Evolutionary conservation across 2,113 vertebrate genomes (phyloP), one percentile per base, ranked within the genome.

Genomic region (Tetraodon nigroviridis): DNA sequence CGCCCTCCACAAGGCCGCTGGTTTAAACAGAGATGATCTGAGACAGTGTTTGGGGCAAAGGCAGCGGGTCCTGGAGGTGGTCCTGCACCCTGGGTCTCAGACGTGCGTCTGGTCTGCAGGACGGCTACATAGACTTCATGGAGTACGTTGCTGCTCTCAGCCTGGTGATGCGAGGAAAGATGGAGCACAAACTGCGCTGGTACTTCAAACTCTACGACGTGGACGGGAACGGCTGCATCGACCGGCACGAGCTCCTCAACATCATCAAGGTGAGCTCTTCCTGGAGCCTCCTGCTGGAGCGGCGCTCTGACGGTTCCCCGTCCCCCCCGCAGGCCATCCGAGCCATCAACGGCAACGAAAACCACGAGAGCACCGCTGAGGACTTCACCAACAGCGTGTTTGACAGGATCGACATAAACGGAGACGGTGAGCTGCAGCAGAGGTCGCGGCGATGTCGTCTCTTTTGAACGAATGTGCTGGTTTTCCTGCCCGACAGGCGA

Each of bases 121-220:
- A 95, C 44, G 94, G 94, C 11, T 93, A 94, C 64, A 94, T 95
- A 15, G 94, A 95, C 85, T 96, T 95, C 85, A 92, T 95, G 90
- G 94, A 95, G 76, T 96, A 96, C 0, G 93, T 96, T 66, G 94
- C 94, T 0, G 94, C 93, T 3, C 91, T 96, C 59, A 95, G 94
- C 73, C 90, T 95, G 0, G 93, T 96, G 58, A 92, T 96, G 80
- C 82, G 93, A 12, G 94, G 94, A 10, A 96, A 95, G 84, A 94
- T 96, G 92, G 94, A 96, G 85, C 94, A 96, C 86, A 96, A 95
- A 49, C 64, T 96, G 54, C 89, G 94, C 45, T 96, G 94, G 94
- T 96, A 96, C 62, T 96, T 96, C 86, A 94, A 93, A 59, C 93
- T 96, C 6, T 96, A 96, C 32, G 94, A 96, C 20, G 93, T 94